Evolutionary conservation across 2,797 vertebrate species (phyloP).

Genomic region (Fistularia tabacaria): DNA sequence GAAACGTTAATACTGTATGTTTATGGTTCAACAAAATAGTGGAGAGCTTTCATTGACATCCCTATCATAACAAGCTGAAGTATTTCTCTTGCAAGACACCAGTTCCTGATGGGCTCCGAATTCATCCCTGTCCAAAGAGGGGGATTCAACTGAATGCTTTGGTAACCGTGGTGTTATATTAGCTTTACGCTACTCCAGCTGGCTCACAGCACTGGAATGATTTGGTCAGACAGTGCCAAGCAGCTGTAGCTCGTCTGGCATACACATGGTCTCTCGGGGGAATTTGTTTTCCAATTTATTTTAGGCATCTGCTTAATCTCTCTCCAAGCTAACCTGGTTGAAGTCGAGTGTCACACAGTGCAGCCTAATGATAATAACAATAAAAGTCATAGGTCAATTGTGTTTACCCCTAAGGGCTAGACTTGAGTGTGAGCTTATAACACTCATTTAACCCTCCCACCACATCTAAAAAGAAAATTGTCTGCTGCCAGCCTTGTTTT

Average conservation of each 20-base stretch:
- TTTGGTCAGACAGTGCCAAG: slow-evolving; percentile 34
- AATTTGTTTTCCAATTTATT: slow-evolving; percentile 65
- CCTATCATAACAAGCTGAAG: slow-evolving; percentile 49
- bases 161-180: slow-evolving; percentile 25
- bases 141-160: slow-evolving; percentile 17
- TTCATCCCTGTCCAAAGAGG: slow-evolving; percentile 3
- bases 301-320: slow-evolving; percentile 66
- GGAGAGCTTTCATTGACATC: slow-evolving; percentile 17
- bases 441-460: slow-evolving; percentile 43
- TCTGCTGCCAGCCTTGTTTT: slow-evolving; percentile 25
- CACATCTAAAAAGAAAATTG: background rate
- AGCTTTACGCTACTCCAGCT: slow-evolving; percentile 27
- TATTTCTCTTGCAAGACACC: slow-evolving; percentile 42
- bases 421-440: slow-evolving; percentile 32
- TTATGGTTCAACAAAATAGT: slow-evolving; percentile 31
- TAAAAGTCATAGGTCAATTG: slow-evolving; percentile 52
- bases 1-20: slow-evolving; percentile 29
- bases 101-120: slow-evolving; percentile 19
- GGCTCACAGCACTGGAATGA: slow-evolving; percentile 37
- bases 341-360: slow-evolving; percentile 55
- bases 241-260: slow-evolving; percentile 22
- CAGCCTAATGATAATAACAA: slow-evolving; percentile 62
- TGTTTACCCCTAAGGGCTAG: slow-evolving; percentile 56
- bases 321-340: slow-evolving; percentile 59
- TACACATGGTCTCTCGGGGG: slow-evolving; percentile 26